Conservation (phyloP, 2,797 vertebrate species). For the Danio choprae region DNA sequence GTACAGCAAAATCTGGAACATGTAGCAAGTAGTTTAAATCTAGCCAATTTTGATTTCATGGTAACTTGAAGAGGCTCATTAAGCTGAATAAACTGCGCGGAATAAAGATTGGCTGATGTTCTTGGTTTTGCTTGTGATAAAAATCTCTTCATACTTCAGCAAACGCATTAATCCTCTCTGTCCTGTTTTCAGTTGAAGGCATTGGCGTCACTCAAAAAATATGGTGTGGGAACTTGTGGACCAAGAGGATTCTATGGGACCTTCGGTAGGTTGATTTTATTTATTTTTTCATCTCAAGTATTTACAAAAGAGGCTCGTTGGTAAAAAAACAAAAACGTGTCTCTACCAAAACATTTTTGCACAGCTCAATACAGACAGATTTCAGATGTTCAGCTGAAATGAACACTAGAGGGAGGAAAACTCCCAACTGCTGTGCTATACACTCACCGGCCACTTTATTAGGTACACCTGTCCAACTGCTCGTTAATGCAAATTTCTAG, state of each 20-base stretch:
- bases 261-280: conserved; percentile 84
- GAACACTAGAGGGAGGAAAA: too few relatives aligned
- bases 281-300: neutral
- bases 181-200: conserved; percentile 83
- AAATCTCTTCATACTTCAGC: neutral
- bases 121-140: neutral
- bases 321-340: too few relatives aligned
- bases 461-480: too few relatives aligned
- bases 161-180: neutral
- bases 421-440: too few relatives aligned
- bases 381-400: too few relatives aligned
- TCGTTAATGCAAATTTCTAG: too few relatives aligned
- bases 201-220: conserved; percentile 90
- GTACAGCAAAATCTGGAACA: neutral
- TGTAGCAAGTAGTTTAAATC: neutral
- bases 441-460: too few relatives aligned
- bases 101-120: neutral
- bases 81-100: neutral
- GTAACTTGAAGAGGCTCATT: neutral
- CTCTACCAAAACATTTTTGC: too few relatives aligned
- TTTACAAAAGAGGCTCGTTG: neutral
- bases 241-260: conserved; percentile 98
- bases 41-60: neutral
- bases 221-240: conserved; percentile 95
- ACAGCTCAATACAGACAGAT: too few relatives aligned